phyloP scores from a whole-genome alignment of 2,888 invertebrate genomes.

The Tenthredo livida region DNA sequence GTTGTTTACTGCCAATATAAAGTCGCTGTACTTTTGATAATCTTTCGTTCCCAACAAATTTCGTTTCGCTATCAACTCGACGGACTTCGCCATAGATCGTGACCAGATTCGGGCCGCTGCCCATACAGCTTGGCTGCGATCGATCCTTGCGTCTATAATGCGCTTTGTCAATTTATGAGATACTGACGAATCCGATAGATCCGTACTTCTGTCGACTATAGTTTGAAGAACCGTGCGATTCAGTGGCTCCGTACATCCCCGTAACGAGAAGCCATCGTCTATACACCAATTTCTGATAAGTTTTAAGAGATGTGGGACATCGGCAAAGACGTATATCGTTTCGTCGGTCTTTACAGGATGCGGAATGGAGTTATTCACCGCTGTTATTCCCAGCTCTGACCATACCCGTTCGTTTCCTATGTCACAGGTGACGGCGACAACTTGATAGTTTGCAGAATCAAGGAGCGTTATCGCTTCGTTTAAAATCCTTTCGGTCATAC shows the following conservation, averaged over 20 bases:
- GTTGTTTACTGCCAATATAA: conserved; percentile 43
- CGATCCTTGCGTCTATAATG: background rate
- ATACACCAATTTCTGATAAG: conserved; percentile 55
- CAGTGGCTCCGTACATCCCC: background rate
- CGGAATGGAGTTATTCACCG: conserved; percentile 57
- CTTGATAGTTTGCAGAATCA: conserved; percentile 58
- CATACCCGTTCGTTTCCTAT: conserved; percentile 61
- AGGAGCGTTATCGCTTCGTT: conserved; percentile 58
- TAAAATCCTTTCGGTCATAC: conserved; percentile 62
- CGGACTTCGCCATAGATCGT: background rate
- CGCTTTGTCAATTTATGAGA: background rate
- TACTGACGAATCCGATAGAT: background rate
- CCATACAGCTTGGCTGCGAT: background rate
- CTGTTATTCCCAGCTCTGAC: conserved; percentile 57
- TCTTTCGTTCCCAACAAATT: background rate
- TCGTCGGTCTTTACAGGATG: background rate
- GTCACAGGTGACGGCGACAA: conserved; percentile 62
- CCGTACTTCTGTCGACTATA: background rate
- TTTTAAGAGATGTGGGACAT: conserved; percentile 57
- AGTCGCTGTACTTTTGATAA: conserved; percentile 30
- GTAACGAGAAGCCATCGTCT: conserved; percentile 54
- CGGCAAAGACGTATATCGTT: conserved; percentile 54
- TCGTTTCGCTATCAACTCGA: background rate
- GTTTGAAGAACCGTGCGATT: background rate
- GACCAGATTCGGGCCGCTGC: background rate